Conservation (phyloP, 1,140 invertebrate genomes). For the Papilio polytes region DNA sequence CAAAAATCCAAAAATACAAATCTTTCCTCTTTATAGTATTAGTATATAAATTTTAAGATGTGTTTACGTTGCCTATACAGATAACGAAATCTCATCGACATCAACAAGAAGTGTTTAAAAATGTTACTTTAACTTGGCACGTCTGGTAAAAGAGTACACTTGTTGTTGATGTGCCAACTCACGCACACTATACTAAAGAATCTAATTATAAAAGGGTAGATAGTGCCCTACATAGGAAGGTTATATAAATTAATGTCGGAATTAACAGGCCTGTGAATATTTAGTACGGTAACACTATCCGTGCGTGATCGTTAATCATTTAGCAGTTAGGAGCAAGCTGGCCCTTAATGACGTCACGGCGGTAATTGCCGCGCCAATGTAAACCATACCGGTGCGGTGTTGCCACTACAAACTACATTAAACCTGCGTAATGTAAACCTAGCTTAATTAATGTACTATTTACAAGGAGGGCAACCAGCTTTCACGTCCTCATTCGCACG, state of each 20-base stretch:
- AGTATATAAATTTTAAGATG: no score
- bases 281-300: conserved; percentile 29
- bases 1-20: no score
- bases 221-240: neutral
- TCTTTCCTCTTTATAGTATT: no score
- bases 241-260: conserved; percentile 15
- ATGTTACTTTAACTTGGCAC: neutral
- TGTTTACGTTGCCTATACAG: no score
- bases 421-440: neutral
- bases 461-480: neutral
- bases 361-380: conserved; percentile 13
- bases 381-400: neutral
- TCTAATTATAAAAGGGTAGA: neutral
- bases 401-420: conserved; percentile 2
- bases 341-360: conserved; percentile 7
- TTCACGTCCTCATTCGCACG: neutral
- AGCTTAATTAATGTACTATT: neutral
- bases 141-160: neutral
- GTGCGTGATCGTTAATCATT: conserved; percentile 21
- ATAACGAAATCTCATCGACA: no score
- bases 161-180: neutral
- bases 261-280: conserved; percentile 14
- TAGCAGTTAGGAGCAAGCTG: conserved; percentile 22
- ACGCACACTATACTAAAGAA: neutral
- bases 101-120: no score